Conservation (phyloP, 2,888 invertebrate species). For the Troides aeacus region DNA sequence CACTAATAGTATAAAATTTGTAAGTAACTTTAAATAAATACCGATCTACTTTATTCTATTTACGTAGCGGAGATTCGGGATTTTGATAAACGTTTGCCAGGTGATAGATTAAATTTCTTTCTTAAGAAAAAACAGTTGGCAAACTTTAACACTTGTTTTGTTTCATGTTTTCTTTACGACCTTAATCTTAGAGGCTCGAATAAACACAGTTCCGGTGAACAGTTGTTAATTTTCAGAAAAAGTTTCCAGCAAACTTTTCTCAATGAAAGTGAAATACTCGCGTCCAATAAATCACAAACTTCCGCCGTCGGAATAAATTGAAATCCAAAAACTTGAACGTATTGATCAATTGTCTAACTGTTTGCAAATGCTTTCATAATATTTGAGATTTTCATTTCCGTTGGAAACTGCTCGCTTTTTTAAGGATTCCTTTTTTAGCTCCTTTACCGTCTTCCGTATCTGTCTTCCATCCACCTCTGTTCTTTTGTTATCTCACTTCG, state of each 20-base stretch:
- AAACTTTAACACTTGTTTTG: no score
- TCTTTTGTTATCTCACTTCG: no score
- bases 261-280: constrained; percentile 14
- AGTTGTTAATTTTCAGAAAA: constrained; percentile 8
- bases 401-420: neutral
- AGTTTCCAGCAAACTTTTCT: neutral
- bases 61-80: no score
- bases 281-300: constrained; percentile 23
- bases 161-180: neutral
- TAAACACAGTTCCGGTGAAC: constrained; percentile 9
- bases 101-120: no score
- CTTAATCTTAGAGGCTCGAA: neutral
- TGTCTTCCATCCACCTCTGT: no score
- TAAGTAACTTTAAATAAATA: no score
- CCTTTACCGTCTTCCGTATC: no score
- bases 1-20: no score
- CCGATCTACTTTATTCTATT: no score
- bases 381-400: neutral
- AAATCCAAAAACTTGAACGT: constrained; percentile 8
- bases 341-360: neutral
- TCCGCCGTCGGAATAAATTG: neutral
- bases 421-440: no score
- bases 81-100: no score
- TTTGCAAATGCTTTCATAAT: constrained; percentile 3
- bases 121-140: no score